phyloP scores from a whole-genome alignment of 2,888 invertebrate genomes.

The Hirtodrosophila alboralis region DNA sequence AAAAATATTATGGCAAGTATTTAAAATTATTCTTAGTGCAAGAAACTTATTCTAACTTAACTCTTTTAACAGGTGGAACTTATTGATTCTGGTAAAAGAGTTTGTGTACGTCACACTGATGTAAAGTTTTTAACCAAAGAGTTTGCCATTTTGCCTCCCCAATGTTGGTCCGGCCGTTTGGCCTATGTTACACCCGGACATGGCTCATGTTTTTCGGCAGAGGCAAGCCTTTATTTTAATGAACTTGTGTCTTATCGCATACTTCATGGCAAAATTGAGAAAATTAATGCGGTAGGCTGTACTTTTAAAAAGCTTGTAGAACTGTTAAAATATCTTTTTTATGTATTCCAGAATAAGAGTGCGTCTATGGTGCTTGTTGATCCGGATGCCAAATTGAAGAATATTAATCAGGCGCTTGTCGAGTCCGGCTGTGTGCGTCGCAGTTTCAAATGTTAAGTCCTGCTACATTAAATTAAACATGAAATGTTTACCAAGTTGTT shows the following conservation, averaged over 20 bases:
- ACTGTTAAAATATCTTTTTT: background rate
- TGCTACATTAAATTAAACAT: background rate
- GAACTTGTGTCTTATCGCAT: conserved; percentile 59
- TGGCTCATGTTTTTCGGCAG: conserved; percentile 65
- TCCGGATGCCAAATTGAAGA: conserved; percentile 30
- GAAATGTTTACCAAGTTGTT: background rate
- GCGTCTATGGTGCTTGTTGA: conserved; percentile 75
- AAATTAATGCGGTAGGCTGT: conserved; percentile 64
- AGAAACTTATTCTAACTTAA: background rate
- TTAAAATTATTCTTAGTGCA: no score
- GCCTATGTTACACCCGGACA: conserved; percentile 70
- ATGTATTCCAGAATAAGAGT: conserved; percentile 56
- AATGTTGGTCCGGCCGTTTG: conserved; percentile 72
- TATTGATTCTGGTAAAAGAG: conserved; percentile 78
- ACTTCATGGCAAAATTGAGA: conserved; percentile 73
- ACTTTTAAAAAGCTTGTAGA: no score
- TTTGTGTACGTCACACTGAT: conserved; percentile 57
- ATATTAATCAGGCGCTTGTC: conserved; percentile 42
- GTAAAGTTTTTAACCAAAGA: conserved; percentile 70
- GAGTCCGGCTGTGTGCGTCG: conserved; percentile 53
- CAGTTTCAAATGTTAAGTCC: conserved; percentile 18
- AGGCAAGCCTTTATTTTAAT: conserved; percentile 69
- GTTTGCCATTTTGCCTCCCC: conserved; percentile 73
- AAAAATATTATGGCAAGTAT: conserved; percentile 66
- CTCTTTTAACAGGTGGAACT: conserved; percentile 63